Conservation (phyloP, 2,113 vertebrate genomes). For the Hippolais icterina region DNA sequence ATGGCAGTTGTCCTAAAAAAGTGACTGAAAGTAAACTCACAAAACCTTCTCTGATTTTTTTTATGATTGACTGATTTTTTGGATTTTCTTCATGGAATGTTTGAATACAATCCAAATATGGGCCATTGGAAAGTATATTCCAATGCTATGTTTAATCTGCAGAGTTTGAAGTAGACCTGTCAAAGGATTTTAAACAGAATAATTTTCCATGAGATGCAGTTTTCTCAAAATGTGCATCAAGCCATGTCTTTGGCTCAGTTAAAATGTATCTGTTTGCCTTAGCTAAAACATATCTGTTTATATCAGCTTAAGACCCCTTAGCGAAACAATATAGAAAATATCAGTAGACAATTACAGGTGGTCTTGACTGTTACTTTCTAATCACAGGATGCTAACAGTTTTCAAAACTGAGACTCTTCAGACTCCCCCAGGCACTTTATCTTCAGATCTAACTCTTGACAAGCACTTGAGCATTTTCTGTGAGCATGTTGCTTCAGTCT, state of each 20-base stretch:
- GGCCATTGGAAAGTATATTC: not conserved
- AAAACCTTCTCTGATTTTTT: not conserved
- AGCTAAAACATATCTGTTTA: not conserved
- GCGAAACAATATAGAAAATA: not conserved
- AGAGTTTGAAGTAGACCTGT: not conserved
- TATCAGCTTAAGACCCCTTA: not conserved
- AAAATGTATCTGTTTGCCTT: not conserved
- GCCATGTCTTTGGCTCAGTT: not conserved
- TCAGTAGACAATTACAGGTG: not conserved
- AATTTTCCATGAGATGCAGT: not conserved
- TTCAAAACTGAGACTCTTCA: not conserved
- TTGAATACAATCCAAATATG: not conserved
- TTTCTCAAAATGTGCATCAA: not conserved
- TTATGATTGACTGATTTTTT: not conserved
- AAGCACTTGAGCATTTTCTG: not conserved
- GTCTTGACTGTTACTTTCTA: not conserved
- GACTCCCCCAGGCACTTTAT: not conserved
- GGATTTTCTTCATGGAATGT: not conserved
- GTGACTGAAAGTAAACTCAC: not conserved
- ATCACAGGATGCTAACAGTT: not conserved
- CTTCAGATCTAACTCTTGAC: not conserved
- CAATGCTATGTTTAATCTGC: not conserved
- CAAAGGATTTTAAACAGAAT: not conserved
- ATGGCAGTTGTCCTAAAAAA: not conserved
- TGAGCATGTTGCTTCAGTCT: not conserved